Percentiles rank a stretch among this genome's conserved stretches.
Evolutionary conservation across 2,797 vertebrate species (phyloP).

Genomic region (Adrianichthys oophorus): DNA sequence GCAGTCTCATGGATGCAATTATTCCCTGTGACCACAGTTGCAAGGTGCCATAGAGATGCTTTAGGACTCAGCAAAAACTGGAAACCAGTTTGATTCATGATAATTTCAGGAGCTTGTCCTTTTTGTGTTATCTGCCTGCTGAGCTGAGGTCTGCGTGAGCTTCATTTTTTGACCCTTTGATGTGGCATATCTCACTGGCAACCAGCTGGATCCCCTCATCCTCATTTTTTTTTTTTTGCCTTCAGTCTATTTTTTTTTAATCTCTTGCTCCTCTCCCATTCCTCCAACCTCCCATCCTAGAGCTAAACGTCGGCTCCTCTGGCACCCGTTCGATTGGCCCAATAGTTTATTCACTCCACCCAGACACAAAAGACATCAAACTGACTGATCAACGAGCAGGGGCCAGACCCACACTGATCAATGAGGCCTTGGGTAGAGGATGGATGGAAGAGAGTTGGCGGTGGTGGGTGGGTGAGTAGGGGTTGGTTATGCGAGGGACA

Average conservation of each 20-base stretch:
- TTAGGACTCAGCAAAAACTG: conserved; percentile 50
- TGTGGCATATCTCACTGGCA: conserved; percentile 23
- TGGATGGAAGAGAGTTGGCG: conserved; percentile 14
- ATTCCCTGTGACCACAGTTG: conserved; percentile 58
- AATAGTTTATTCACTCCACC: conserved; percentile 73
- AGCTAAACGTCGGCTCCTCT: conserved; percentile 26
- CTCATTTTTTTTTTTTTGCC: neutral
- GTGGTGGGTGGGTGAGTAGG: conserved; percentile 17
- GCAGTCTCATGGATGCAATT: conserved; percentile 75
- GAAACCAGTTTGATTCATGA: conserved; percentile 42
- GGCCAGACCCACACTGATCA: conserved; percentile 57
- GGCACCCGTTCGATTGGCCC: conserved; percentile 55
- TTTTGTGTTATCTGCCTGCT: conserved; percentile 33
- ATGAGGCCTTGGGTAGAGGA: conserved; percentile 58
- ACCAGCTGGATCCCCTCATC: neutral
- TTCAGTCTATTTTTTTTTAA: conserved; percentile 16
- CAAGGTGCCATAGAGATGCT: conserved; percentile 22
- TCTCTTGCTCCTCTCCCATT: conserved; percentile 8
- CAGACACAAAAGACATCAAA: conserved; percentile 68
- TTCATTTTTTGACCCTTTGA: conserved; percentile 22
- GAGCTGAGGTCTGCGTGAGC: conserved; percentile 32
- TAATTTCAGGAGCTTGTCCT: conserved; percentile 55
- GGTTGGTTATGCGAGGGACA: conserved; percentile 17
- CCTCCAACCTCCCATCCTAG: conserved; percentile 12
- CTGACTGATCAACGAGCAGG: conserved; percentile 65